A percentile compares a stretch with the other conserved stretches of the same genome.
phyloP scores from a whole-genome alignment of 2,113 vertebrate species.

The Elachura formosa region DNA sequence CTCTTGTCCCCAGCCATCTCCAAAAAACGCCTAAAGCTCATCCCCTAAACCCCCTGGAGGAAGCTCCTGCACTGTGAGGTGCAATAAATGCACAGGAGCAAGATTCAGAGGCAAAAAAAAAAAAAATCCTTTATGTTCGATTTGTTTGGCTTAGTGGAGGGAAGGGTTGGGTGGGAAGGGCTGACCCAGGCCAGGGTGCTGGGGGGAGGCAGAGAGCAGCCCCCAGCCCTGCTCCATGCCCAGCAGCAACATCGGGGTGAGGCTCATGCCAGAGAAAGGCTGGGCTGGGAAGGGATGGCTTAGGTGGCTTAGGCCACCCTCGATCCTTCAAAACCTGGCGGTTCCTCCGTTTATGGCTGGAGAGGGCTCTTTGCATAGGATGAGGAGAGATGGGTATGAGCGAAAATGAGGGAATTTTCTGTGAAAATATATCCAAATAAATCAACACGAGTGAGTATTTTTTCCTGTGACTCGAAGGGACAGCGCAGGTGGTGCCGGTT shows the following conservation, averaged over 20 bases:
- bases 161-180: not conserved
- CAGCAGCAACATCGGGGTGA: not conserved
- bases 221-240: fast-evolving
- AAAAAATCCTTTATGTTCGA: not conserved
- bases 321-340: not conserved
- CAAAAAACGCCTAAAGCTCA: not conserved
- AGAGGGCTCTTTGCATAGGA: not conserved
- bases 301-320: fast-evolving
- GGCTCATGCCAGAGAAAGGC: not conserved
- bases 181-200: not conserved
- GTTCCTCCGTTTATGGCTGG: not conserved
- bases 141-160: not conserved
- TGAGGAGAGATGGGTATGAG: no score
- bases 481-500: fast-evolving
- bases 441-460: fast-evolving
- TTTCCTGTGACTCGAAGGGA: not conserved
- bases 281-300: not conserved
- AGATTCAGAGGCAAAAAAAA: not conserved
- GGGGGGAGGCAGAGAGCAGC: not conserved
- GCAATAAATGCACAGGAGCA: not conserved
- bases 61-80: not conserved
- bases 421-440: not conserved
- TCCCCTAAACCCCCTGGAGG: not conserved
- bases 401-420: no score
- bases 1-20: fast-evolving